Conservation (phyloP, 2,888 invertebrate genomes). For the Acrocyrtus sp. region DNA sequence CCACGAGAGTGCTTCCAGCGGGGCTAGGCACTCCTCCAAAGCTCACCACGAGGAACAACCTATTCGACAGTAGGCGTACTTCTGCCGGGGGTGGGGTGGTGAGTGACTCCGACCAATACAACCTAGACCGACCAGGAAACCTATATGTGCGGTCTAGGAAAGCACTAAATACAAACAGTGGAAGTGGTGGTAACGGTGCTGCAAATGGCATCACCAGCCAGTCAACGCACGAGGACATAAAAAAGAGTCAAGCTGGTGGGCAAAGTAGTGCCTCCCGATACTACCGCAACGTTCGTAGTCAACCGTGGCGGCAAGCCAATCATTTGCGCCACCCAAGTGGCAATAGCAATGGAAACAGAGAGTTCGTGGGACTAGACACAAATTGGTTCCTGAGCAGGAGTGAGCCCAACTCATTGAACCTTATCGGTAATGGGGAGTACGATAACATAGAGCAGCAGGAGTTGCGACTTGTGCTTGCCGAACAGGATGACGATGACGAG, state of each 20-base stretch:
- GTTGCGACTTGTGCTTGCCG: constrained; percentile 35
- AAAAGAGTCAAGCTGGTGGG: constrained; percentile 14
- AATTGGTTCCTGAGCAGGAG: constrained; percentile 87
- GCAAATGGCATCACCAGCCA: constrained; percentile 1
- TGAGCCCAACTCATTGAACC: constrained; percentile 78
- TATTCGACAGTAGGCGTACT: constrained; percentile 53
- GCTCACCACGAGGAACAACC: constrained; percentile 54
- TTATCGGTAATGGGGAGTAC: constrained; percentile 43
- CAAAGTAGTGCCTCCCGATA: constrained; percentile 22
- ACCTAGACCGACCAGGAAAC: constrained; percentile 46
- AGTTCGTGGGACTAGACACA: constrained; percentile 68
- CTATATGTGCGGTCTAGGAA: constrained; percentile 54
- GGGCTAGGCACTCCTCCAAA: constrained; percentile 57
- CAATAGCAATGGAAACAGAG: constrained; percentile 27
- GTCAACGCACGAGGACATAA: constrained; percentile 35
- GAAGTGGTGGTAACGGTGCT: not conserved
- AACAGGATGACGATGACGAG: constrained; percentile 42
- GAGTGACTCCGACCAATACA: constrained; percentile 54
- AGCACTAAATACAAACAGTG: constrained; percentile 19
- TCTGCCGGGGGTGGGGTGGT: constrained; percentile 53
- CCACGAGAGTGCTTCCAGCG: constrained; percentile 28
- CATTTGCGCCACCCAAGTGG: constrained; percentile 41
- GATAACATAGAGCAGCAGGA: constrained; percentile 45
- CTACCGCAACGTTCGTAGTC: constrained; percentile 36
- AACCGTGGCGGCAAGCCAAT: constrained; percentile 45